These are phyloP conservation scores for Antheraea assamensis DNA, from an alignment of 2,888 invertebrate species.

Conservation along the genomic window DNA sequence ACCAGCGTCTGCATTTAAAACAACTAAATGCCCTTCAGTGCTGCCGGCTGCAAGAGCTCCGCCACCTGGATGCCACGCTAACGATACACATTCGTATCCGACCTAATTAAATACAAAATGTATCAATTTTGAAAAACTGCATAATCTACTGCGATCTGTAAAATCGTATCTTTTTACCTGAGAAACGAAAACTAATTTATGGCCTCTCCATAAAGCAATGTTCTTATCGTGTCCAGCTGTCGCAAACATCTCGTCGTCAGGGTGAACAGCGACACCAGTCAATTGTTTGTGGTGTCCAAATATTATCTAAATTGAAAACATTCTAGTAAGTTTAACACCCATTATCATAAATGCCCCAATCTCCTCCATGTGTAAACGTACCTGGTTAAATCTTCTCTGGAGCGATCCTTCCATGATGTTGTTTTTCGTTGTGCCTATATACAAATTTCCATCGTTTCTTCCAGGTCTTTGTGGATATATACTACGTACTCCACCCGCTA, in stretches of 20 bases:
- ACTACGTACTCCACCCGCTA: constrained; percentile 93
- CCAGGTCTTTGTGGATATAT: constrained; percentile 95
- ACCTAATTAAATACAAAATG: constrained; percentile 68
- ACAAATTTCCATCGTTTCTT: constrained; percentile 94
- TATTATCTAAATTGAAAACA: constrained; percentile 81
- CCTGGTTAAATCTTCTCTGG: constrained; percentile 92
- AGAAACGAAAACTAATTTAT: constrained; percentile 92
- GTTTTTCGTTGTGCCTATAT: constrained; percentile 94
- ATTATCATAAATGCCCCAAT: not conserved
- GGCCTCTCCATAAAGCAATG: constrained; percentile 94
- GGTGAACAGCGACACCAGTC: constrained; percentile 94
- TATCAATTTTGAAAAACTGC: not conserved
- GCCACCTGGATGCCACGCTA: constrained; percentile 94
- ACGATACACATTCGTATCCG: constrained; percentile 93
- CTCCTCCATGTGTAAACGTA: constrained; percentile 41
- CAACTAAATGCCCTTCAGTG: constrained; percentile 93
- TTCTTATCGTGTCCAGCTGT: constrained; percentile 96
- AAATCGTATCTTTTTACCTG: constrained; percentile 79
- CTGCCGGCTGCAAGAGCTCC: constrained; percentile 94
- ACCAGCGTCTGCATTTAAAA: constrained; percentile 93
- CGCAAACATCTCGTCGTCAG: constrained; percentile 94
- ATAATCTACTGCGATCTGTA: not conserved
- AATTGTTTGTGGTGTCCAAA: constrained; percentile 95
- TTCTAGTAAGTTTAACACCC: constrained; percentile 3
- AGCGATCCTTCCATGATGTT: constrained; percentile 95